phyloP scores from a whole-genome alignment of 2,113 vertebrate genomes.

The Siphamia tubifer region DNA sequence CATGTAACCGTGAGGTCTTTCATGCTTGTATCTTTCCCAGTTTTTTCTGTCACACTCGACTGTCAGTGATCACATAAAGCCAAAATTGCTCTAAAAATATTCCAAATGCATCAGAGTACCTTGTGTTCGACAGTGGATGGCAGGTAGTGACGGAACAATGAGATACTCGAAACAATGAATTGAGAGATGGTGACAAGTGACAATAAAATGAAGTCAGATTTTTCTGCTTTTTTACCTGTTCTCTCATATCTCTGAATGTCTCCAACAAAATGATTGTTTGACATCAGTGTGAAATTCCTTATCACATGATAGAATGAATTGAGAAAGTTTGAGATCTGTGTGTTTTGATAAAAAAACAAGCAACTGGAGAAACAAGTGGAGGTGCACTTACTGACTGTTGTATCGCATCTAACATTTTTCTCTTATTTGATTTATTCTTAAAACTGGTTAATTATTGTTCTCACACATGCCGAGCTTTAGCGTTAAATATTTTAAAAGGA shows the following conservation, averaged over 20 bases:
- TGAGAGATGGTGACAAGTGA: not conserved
- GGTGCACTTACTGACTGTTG: too few relatives aligned
- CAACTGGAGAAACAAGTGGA: too few relatives aligned
- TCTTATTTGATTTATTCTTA: too few relatives aligned
- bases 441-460: too few relatives aligned
- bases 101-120: constrained; percentile 9
- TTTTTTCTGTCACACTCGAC: not conserved
- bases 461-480: too few relatives aligned
- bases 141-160: constrained; percentile 7
- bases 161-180: not conserved
- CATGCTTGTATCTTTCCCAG: not conserved
- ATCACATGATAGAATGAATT: too few relatives aligned
- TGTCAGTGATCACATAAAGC: not conserved
- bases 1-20: not conserved
- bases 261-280: not conserved
- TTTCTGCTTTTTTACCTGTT: not conserved
- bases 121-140: not conserved
- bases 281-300: not conserved
- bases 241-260: not conserved
- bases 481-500: too few relatives aligned
- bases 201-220: not conserved
- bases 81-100: not conserved
- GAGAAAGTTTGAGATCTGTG: too few relatives aligned
- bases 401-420: too few relatives aligned
- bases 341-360: too few relatives aligned